Evolutionary conservation across 2,888 invertebrate species (phyloP).

Genomic region (Oligia latruncula): DNA sequence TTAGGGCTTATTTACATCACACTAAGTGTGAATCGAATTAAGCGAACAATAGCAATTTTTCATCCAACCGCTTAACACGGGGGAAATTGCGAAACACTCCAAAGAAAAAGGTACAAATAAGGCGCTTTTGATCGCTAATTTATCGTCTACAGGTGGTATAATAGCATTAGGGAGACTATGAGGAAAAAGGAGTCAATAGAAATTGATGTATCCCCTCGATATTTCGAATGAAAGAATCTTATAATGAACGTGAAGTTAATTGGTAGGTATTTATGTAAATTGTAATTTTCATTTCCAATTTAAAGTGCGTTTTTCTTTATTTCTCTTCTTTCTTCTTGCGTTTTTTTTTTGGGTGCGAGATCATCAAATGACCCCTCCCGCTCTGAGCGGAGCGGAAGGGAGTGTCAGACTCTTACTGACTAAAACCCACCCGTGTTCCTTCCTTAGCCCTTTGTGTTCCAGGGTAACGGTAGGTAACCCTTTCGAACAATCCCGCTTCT

Average conservation of each 20-base stretch:
- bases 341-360: too few relatives aligned
- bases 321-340: too few relatives aligned
- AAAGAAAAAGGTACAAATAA: conserved; percentile 51
- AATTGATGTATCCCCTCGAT: conserved; percentile 17
- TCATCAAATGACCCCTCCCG: too few relatives aligned
- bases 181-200: conserved; percentile 16
- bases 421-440: too few relatives aligned
- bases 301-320: neutral
- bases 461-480: too few relatives aligned
- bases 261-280: neutral
- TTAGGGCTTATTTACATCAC: conserved; percentile 59
- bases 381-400: too few relatives aligned
- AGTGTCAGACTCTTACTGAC: too few relatives aligned
- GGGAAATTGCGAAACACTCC: conserved; percentile 48
- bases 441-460: too few relatives aligned
- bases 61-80: conserved; percentile 55
- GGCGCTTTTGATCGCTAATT: conserved; percentile 50
- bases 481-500: too few relatives aligned
- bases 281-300: neutral
- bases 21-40: conserved; percentile 53
- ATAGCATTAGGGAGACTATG: conserved; percentile 28
- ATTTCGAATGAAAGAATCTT: neutral
- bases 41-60: conserved; percentile 66
- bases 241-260: neutral
- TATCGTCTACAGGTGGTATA: conserved; percentile 45